Conservation (phyloP, 2,888 invertebrate genomes). For the Trichogramma evanescens region DNA sequence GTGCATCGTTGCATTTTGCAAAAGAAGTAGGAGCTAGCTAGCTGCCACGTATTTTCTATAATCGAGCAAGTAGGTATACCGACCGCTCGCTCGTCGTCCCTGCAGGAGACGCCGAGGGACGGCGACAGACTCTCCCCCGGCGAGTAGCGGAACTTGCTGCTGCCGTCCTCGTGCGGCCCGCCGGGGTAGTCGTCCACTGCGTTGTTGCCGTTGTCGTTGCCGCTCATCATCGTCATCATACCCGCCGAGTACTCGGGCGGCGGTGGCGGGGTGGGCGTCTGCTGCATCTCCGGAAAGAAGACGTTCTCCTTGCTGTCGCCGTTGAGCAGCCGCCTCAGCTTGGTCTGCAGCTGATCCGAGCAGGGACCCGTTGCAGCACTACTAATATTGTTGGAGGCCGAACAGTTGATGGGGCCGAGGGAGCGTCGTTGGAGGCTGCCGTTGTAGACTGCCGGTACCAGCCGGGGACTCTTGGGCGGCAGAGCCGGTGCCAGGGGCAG, state of each 20-base stretch:
- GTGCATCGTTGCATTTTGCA: too few species aligned
- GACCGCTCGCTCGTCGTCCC: conserved; percentile 37
- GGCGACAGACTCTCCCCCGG: conserved; percentile 36
- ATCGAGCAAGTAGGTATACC: neutral
- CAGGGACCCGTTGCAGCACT: conserved; percentile 42
- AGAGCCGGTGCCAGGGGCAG: conserved; percentile 34
- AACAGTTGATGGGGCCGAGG: conserved; percentile 33
- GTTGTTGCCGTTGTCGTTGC: conserved; percentile 1
- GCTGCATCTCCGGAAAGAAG: conserved; percentile 49
- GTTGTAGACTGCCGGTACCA: conserved; percentile 38
- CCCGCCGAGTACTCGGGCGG: conserved; percentile 14
- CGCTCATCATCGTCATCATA: conserved; percentile 8
- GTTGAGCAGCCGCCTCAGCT: conserved; percentile 68
- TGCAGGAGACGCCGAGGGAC: conserved; percentile 23
- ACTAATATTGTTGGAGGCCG: conserved; percentile 51
- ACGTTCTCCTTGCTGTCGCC: conserved; percentile 67
- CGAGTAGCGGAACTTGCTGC: conserved; percentile 36
- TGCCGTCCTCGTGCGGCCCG: neutral
- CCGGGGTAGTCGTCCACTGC: conserved; percentile 7
- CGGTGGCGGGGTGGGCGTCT: conserved; percentile 8
- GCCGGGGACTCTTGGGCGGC: conserved; percentile 53
- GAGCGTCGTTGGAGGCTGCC: conserved; percentile 38
- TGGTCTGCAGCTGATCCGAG: conserved; percentile 67
- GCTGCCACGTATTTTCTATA: too few species aligned
- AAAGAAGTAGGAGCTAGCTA: too few species aligned